A percentile compares a stretch with the other conserved stretches of the same genome.
These are phyloP conservation scores for Limnephilus auricula DNA, from an alignment of 2,888 invertebrate species.

Conservation along the genomic window DNA sequence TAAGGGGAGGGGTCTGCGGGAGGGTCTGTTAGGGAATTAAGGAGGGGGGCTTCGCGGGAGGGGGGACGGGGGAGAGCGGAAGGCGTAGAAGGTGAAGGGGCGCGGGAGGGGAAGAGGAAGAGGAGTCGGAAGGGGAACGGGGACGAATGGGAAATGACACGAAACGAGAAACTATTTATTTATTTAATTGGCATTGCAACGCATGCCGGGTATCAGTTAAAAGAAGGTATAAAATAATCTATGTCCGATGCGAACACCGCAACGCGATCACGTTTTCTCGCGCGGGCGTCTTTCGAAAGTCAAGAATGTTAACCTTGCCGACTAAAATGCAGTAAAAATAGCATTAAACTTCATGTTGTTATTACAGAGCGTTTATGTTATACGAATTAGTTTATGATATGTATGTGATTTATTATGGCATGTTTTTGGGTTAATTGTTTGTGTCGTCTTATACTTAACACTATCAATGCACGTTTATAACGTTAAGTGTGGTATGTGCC, in stretches of 20 bases:
- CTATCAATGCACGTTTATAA: neutral
- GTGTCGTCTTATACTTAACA: neutral
- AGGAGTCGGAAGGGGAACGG: too few species aligned
- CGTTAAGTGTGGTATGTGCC: neutral
- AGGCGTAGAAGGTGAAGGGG: too few species aligned
- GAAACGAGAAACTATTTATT: too few species aligned
- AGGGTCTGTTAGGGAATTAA: too few species aligned
- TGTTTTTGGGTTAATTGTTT: neutral
- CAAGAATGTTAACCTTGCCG: conserved; percentile 2
- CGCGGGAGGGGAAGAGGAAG: too few species aligned
- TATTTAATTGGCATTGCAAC: too few species aligned
- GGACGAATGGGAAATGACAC: too few species aligned
- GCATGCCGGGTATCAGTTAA: too few species aligned
- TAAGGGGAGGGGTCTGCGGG: too few species aligned
- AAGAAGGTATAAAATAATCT: neutral
- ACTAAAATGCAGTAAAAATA: conserved; percentile 2
- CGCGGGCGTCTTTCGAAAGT: neutral
- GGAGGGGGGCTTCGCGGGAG: too few species aligned
- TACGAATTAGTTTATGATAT: neutral
- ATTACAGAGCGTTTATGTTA: conserved; percentile 2
- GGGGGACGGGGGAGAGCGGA: too few species aligned
- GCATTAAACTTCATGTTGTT: neutral
- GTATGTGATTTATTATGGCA: neutral
- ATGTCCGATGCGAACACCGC: neutral
- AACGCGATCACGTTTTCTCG: neutral